phyloP scores from a whole-genome alignment of 2,113 vertebrate species.

The Xenopus laevis region DNA sequence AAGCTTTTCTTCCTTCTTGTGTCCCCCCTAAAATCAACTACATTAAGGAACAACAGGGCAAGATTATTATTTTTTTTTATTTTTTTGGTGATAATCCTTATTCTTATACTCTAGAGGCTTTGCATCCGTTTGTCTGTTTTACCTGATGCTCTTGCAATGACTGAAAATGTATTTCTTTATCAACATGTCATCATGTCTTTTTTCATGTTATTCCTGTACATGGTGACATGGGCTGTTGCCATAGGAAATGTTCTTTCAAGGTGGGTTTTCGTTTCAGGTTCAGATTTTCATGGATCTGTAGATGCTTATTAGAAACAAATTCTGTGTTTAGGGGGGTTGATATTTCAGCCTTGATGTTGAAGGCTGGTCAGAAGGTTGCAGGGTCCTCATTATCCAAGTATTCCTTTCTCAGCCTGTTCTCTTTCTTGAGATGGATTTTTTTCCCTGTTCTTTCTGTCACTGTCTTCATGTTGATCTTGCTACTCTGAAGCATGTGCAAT shows the following conservation, averaged over 20 bases:
- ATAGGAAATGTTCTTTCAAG: slow-evolving; percentile 1
- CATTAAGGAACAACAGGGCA: slow-evolving; percentile 53
- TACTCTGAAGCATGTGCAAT: neutral
- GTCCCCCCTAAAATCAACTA: slow-evolving; percentile 57
- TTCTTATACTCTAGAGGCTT: too few species aligned
- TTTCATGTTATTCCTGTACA: neutral
- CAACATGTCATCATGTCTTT: neutral
- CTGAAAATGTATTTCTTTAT: neutral
- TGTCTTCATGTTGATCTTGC: neutral
- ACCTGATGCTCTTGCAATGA: too few species aligned
- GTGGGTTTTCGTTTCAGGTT: too few species aligned
- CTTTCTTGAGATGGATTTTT: neutral
- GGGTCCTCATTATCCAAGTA: neutral
- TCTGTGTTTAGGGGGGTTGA: too few species aligned
- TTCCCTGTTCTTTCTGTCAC: neutral
- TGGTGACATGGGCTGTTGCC: neutral
- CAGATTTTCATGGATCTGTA: neutral
- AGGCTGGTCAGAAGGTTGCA: neutral
- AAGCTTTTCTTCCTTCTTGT: slow-evolving; percentile 54
- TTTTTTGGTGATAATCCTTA: too few species aligned
- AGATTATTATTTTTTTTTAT: neutral
- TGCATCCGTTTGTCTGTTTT: too few species aligned
- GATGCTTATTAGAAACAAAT: too few species aligned
- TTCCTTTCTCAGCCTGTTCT: too few species aligned
- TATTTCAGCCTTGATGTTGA: too few species aligned